Evolutionary conservation across 2,888 invertebrate species (phyloP).

Genomic region (Allygus modestus): DNA sequence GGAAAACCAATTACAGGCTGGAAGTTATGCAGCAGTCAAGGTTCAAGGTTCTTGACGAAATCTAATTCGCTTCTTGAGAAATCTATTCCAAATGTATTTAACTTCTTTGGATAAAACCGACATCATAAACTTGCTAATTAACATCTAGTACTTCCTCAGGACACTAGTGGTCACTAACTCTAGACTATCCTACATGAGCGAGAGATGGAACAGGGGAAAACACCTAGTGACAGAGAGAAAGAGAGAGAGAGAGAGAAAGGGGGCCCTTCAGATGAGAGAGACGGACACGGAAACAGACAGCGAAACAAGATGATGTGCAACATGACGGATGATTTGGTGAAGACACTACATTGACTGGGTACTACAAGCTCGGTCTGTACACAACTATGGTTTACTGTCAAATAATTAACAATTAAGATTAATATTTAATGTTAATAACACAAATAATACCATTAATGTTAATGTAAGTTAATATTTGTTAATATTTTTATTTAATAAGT

Average conservation of each 20-base stretch:
- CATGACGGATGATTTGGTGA: constrained; percentile 35
- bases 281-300: constrained; percentile 28
- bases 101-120: neutral
- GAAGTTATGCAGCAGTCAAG: no score
- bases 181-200: constrained; percentile 43
- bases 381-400: neutral
- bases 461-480: no score
- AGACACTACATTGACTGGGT: constrained; percentile 37
- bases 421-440: no score
- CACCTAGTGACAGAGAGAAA: neutral
- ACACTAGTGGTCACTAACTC: constrained; percentile 9
- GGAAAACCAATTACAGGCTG: no score
- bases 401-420: no score
- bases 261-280: neutral
- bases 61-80: no score
- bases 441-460: no score
- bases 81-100: no score
- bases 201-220: neutral
- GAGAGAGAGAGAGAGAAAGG: neutral
- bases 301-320: constrained; percentile 41
- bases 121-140: neutral
- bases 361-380: constrained; percentile 4
- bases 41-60: no score
- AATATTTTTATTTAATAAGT: no score
- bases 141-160: constrained; percentile 7